Conservation (phyloP, 2,888 invertebrate genomes). For the Lapara coniferarum region DNA sequence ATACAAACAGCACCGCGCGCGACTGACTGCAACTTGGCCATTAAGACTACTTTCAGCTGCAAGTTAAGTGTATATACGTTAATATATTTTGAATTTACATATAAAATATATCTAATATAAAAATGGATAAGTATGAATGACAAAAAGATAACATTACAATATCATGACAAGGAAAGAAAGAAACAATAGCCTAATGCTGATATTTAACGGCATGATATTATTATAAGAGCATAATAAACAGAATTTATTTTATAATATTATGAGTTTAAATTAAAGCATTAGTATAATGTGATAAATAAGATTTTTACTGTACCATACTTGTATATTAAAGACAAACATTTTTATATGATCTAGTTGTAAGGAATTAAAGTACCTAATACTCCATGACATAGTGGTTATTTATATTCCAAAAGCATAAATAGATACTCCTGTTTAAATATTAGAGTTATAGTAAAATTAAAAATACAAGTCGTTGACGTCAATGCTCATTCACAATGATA, state of each 20-base stretch:
- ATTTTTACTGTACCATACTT: conserved; percentile 8
- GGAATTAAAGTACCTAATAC: background rate
- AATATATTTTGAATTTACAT: no score
- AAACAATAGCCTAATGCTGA: background rate
- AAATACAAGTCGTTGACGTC: conserved; percentile 62
- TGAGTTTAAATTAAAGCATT: background rate
- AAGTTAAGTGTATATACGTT: no score
- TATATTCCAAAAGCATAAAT: background rate
- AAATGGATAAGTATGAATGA: background rate
- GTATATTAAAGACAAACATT: conserved; percentile 3
- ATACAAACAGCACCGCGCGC: no score
- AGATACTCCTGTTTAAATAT: background rate
- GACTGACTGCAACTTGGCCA: no score
- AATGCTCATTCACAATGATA: conserved; percentile 74
- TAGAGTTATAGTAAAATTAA: background rate
- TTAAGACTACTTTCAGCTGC: no score
- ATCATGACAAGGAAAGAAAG: background rate
- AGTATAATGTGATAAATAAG: background rate
- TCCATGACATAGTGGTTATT: conserved; percentile 3
- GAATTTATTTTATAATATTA: conserved; percentile 7
- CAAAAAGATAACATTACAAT: background rate
- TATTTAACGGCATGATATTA: no score
- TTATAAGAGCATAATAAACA: background rate
- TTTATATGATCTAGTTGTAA: background rate
- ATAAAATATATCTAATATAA: no score